Conservation (phyloP, 1,140 invertebrate genomes). For the Teleopsis dalmanni region DNA sequence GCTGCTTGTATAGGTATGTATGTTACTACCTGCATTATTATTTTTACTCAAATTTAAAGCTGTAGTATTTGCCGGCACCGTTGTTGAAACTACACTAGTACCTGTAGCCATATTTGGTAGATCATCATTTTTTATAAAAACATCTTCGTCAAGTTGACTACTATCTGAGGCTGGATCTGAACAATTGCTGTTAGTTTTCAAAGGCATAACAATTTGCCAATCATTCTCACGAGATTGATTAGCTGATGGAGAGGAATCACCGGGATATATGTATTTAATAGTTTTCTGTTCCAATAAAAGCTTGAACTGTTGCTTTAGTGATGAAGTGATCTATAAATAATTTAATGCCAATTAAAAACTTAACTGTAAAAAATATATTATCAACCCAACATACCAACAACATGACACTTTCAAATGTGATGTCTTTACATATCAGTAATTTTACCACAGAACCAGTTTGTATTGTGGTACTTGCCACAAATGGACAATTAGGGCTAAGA, state of each 20-base stretch:
- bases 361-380: background rate
- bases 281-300: slow-evolving; percentile 56
- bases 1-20: background rate
- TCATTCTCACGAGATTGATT: slow-evolving; percentile 29
- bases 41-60: background rate
- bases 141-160: slow-evolving; percentile 36
- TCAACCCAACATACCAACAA: slow-evolving; percentile 51
- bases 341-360: slow-evolving; percentile 9
- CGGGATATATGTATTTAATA: slow-evolving; percentile 52
- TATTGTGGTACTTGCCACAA: slow-evolving; percentile 57
- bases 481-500: slow-evolving; percentile 55
- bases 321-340: slow-evolving; percentile 56
- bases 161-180: slow-evolving; percentile 39
- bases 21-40: background rate
- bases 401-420: slow-evolving; percentile 57
- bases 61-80: background rate
- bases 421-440: slow-evolving; percentile 61
- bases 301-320: slow-evolving; percentile 55
- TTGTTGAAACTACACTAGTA: background rate
- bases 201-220: slow-evolving; percentile 41
- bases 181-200: slow-evolving; percentile 32
- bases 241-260: slow-evolving; percentile 41
- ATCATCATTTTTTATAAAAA: slow-evolving; percentile 27
- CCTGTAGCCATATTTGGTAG: slow-evolving; percentile 15
- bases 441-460: slow-evolving; percentile 51